Base-by-base conservation (phyloP, 2,888 invertebrate genomes). In the Troides helena region DNA sequence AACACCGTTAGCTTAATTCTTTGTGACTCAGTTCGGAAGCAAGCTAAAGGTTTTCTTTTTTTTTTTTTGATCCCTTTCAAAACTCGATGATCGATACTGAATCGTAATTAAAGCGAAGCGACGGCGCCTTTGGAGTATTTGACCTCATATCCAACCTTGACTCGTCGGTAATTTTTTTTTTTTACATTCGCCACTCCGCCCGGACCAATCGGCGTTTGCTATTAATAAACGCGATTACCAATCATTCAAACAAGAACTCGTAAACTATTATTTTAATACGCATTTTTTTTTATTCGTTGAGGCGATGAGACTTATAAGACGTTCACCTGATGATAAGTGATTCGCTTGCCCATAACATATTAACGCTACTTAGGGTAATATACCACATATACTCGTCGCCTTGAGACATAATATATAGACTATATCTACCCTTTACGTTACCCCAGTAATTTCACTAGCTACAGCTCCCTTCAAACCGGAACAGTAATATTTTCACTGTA, bases 71-170 rank as follows among this genome's bases (percentile, higher is more conserved):
- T 30, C 53, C 6, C 17, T 53, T 53, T 12, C 53, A 36, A 67
- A 67, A 62, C 21, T 46, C 46, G 46, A 53, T 62, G 53, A 67
- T 64, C 50, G 18, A 64, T 46, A 21, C 39, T 50, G 46, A 50
- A 57, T 58, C 43, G 53, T 58, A 63, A 63, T 68, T 68, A 63
- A 68, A 58, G 21, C 58, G 62, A 65, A 57, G 60, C 39, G 43
- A 65, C 60, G 21, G 65, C 30, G 46, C 30, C 46, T 57, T 39
- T 64, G 53, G 64, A 36, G 53, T 65, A 69, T 58, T 58, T 65
- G 65, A 69, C 65, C 69, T 65, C 62, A 69, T 18, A 69, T 30
- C 50, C 58, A 69, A 69, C 69, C 69, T 69, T 69, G 69, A 69
- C 69, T 69, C 62, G 62, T 69, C 65, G 62, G 57, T 30, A 30